Evolutionary conservation across 2,113 vertebrate species (phyloP).

Genomic region (Cinclus cinclus): DNA sequence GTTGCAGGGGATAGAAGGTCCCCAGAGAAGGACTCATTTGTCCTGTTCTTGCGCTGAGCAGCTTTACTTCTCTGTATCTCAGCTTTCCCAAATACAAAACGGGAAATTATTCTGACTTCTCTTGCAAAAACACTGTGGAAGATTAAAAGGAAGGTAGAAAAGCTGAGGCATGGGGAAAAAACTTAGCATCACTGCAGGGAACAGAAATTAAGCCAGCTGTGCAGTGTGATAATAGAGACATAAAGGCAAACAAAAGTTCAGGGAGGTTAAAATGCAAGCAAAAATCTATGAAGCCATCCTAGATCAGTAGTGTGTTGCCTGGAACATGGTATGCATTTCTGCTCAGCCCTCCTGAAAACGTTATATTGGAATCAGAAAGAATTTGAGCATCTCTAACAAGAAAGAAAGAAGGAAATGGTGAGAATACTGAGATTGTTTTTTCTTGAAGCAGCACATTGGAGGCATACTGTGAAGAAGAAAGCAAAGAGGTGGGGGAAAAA

Average conservation of each 20-base stretch:
- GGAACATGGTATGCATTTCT: not conserved
- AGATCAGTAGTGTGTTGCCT: not conserved
- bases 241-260: not conserved
- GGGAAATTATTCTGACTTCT: not conserved
- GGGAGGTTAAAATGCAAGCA: not conserved
- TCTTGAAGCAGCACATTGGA: not conserved
- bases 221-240: not conserved
- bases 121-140: not conserved
- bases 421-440: not conserved
- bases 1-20: not conserved
- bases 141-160: not conserved
- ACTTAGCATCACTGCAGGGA: not conserved
- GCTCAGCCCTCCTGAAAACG: not conserved
- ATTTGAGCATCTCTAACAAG: not conserved
- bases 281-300: not conserved
- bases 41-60: not conserved
- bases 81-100: not conserved
- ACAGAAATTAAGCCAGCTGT: not conserved
- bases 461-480: not conserved
- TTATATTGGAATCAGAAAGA: not conserved
- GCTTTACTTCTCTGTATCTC: not conserved
- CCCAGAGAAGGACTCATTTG: not conserved
- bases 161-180: not conserved
- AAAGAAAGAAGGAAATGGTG: not conserved
- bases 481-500: not conserved